Evolutionary conservation across 2,888 invertebrate genomes (phyloP), one percentile per base, ranked within the genome.

Genomic region (Ecliptopera silaceata): DNA sequence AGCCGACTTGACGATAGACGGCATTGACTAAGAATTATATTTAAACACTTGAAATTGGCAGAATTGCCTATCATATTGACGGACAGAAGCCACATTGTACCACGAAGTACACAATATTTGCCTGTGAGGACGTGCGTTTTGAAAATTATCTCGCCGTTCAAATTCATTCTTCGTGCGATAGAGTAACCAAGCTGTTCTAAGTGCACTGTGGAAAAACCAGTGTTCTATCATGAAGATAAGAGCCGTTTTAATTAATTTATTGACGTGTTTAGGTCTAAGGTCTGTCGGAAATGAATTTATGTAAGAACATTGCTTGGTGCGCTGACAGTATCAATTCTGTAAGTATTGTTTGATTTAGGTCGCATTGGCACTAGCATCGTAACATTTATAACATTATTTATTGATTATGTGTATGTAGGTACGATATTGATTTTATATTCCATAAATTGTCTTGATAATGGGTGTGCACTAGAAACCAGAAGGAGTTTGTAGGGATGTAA

Each of bases 241-340:
- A 66, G 52, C 59, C 54, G 65, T 68, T 57, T 69, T 79, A 76
- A 80, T 82, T 77, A 80, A 83, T 82, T 82, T 82, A 79, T 82
- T 66, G 77, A 73, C 59, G 54, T 54, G 59, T 34, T 51, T 15
- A 65, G 72, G 72, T 69, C 69, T 66, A 56, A 70, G 71, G 71
- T 70, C 68, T n/a, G 61, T 47, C 46, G 61, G 56, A 67, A 62
- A 67, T 62, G 59, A 68, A 71, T 70, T 72, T 70, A 72, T 75
- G 63, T 63, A 65, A 59, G 59, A 56, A 51, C 61, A 66, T 58
- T 63, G 61, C 56, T 61, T 69, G 68, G 44, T 49, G 11, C 39
- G 32, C 29, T 38, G 54, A 61, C 53, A 47, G 26, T 42, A 50
- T 57, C 60, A 61, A 61, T 63, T 61, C 52, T 63, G 46, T 43